Evolutionary conservation across 2,113 vertebrate genomes (phyloP).

Genomic region (Tautogolabrus adspersus): DNA sequence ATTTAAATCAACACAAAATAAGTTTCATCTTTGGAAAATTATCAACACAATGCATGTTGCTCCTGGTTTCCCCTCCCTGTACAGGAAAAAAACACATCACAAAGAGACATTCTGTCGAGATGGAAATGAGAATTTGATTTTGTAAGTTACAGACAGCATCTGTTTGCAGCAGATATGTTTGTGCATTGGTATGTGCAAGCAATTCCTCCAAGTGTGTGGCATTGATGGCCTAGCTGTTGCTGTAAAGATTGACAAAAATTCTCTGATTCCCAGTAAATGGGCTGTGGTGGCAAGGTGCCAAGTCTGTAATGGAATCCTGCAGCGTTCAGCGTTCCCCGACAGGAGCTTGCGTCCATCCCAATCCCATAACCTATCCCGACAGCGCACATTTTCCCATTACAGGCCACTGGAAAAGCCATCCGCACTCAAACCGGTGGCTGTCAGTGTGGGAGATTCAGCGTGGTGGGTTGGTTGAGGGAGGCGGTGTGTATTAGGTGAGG

Average conservation of each 20-base stretch:
- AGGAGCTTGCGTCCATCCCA: constrained; percentile 79
- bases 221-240: constrained; percentile 77
- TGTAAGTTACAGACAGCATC: constrained; percentile 76
- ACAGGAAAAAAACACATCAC: constrained; percentile 55
- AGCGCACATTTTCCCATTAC: constrained; percentile 84
- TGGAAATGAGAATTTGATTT: constrained; percentile 79
- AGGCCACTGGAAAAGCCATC: constrained; percentile 72
- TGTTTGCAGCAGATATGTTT: constrained; percentile 80
- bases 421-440: constrained; percentile 66
- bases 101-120: constrained; percentile 65
- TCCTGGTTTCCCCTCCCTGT: constrained; percentile 44
- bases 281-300: constrained; percentile 76
- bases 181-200: constrained; percentile 69
- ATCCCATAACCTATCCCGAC: constrained; percentile 83
- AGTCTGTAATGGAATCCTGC: constrained; percentile 85
- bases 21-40: constrained; percentile 24
- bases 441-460: constrained; percentile 67
- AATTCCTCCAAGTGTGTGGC: constrained; percentile 77
- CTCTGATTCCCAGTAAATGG: constrained; percentile 85
- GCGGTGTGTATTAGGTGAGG: constrained; percentile 63
- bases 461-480: constrained; percentile 70
- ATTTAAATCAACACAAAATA: constrained; percentile 30
- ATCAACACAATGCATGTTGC: constrained; percentile 16
- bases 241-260: constrained; percentile 82
- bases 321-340: constrained; percentile 78